Evolutionary conservation across 2,888 invertebrate species (phyloP).

Genomic region (Gandaritis pyraliata): DNA sequence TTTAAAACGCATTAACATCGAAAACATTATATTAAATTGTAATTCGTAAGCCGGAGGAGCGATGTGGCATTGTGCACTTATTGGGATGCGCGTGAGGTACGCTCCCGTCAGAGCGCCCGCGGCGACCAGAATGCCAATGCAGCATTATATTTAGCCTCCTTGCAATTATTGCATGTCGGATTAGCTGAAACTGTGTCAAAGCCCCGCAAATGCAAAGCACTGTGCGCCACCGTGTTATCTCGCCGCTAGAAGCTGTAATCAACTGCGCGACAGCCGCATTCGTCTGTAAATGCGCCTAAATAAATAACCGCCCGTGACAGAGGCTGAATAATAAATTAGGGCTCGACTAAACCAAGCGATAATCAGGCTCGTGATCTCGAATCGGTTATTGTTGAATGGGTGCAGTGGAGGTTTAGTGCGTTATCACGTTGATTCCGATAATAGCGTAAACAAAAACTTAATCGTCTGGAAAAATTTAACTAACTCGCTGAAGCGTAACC

Average conservation of each 20-base stretch:
- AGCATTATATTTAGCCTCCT: slow-evolving; percentile 72
- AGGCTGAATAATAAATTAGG: slow-evolving; percentile 54
- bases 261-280: slow-evolving; percentile 52
- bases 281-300: slow-evolving; percentile 52
- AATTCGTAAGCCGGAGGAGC: slow-evolving; percentile 72
- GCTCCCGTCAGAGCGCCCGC: slow-evolving; percentile 57
- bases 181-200: slow-evolving; percentile 71
- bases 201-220: slow-evolving; percentile 42
- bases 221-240: slow-evolving; percentile 49
- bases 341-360: slow-evolving; percentile 48
- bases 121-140: slow-evolving; percentile 69
- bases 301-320: slow-evolving; percentile 52
- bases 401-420: slow-evolving; percentile 43
- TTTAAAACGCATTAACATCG: slow-evolving; percentile 64
- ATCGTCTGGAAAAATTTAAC: slow-evolving; percentile 30
- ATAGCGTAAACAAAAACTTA: slow-evolving; percentile 28
- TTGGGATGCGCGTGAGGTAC: slow-evolving; percentile 72
- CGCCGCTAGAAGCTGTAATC: slow-evolving; percentile 48
- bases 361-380: slow-evolving; percentile 50
- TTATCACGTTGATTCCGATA: slow-evolving; percentile 42
- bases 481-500: slow-evolving; percentile 14
- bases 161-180: slow-evolving; percentile 67
- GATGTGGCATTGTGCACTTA: slow-evolving; percentile 53
- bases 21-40: slow-evolving; percentile 67
- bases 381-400: slow-evolving; percentile 50